Percentiles rank a stretch among this genome's conserved stretches.
Conservation (phyloP, 1,140 invertebrate genomes). For the Himalopsyche phryganea region DNA sequence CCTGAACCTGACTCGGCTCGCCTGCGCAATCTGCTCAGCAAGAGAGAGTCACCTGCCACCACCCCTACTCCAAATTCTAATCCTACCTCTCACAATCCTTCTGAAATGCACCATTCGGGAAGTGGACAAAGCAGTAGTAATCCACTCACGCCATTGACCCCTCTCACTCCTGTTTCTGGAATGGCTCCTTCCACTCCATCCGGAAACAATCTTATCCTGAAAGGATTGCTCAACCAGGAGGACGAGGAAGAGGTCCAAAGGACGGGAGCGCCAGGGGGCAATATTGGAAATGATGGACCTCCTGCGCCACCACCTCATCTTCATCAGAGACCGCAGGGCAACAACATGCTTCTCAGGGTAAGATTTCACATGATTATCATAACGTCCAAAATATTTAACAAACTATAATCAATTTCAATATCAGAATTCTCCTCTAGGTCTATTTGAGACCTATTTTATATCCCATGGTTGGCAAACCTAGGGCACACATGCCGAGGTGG, state of each 20-base stretch:
- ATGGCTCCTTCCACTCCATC: constrained; percentile 16
- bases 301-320: constrained; percentile 39
- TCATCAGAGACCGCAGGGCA: constrained; percentile 47
- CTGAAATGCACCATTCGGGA: constrained; percentile 27
- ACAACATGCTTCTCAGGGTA: constrained; percentile 76
- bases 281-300: constrained; percentile 34
- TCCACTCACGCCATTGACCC: background rate
- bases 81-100: constrained; percentile 30
- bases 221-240: constrained; percentile 74
- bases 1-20: constrained; percentile 59
- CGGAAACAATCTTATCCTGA: constrained; percentile 61
- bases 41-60: constrained; percentile 41
- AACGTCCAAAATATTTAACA: constrained; percentile 17
- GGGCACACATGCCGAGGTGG: too few species aligned
- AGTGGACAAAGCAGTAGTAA: background rate
- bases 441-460: too few species aligned
- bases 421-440: too few species aligned
- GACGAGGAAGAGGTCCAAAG: constrained; percentile 67
- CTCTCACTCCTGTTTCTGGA: constrained; percentile 6
- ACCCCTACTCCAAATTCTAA: constrained; percentile 14
- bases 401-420: too few species aligned
- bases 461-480: too few species aligned
- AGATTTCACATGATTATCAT: constrained; percentile 33
- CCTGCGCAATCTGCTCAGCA: constrained; percentile 64
- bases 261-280: constrained; percentile 14